Percentiles rank a stretch among this genome's conserved stretches.
Evolutionary conservation across 2,113 vertebrate genomes (phyloP).

Genomic region (Zosterops japonicus): DNA sequence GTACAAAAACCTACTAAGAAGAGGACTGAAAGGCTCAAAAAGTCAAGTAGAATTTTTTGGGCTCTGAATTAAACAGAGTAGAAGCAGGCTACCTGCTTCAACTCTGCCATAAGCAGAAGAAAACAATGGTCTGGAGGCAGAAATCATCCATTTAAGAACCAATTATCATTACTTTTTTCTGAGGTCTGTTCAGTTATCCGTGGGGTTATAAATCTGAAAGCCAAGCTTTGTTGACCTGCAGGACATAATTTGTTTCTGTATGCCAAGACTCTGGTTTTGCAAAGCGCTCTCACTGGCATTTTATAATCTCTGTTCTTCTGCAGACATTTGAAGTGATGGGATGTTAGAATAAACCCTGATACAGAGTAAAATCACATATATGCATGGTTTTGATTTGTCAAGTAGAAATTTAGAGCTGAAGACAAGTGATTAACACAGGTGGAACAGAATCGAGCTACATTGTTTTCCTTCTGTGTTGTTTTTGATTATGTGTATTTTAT

Average conservation of each 20-base stretch:
- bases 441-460: background rate
- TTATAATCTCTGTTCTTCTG: background rate
- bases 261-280: background rate
- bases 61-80: background rate
- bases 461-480: background rate
- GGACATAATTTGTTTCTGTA: background rate
- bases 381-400: background rate
- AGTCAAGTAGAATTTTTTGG: background rate
- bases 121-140: background rate
- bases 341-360: background rate
- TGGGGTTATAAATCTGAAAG: background rate
- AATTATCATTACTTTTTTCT: background rate
- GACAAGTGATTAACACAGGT: background rate
- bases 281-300: background rate
- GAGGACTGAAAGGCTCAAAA: background rate
- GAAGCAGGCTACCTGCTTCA: background rate
- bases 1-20: background rate
- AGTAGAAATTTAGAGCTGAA: background rate
- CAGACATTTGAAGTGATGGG: background rate
- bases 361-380: background rate
- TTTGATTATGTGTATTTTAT: background rate
- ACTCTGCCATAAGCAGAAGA: background rate
- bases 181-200: background rate
- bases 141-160: background rate
- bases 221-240: background rate